A percentile compares a stretch with the other conserved stretches of the same genome.
phyloP scores from a whole-genome alignment of 2,888 invertebrate species.

The Rhabditoides inermis region DNA sequence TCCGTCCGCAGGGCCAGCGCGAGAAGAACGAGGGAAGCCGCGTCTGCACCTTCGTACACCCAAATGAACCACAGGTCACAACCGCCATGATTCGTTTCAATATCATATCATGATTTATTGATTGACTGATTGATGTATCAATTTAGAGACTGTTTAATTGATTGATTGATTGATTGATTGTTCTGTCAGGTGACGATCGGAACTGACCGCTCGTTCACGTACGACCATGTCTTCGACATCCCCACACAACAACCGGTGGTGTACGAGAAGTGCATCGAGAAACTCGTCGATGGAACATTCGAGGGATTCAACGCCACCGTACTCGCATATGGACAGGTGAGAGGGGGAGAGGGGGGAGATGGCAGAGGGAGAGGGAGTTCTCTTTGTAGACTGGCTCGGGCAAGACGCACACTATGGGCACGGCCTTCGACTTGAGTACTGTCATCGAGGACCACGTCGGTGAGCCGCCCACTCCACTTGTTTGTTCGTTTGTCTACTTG shows the following conservation, averaged over 20 bases:
- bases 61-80: conserved; percentile 68
- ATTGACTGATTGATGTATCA: not conserved
- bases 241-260: conserved; percentile 65
- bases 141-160: not conserved
- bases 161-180: not conserved
- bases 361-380: no score
- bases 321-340: conserved; percentile 85
- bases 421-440: conserved; percentile 73
- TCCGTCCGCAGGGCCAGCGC: conserved; percentile 83
- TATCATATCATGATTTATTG: not conserved
- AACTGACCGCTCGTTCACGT: conserved; percentile 58
- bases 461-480: no score
- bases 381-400: conserved; percentile 80
- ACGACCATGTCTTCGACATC: conserved; percentile 87
- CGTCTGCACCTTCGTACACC: conserved; percentile 78
- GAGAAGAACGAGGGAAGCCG: conserved; percentile 91
- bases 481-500: no score
- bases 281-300: conserved; percentile 80
- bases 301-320: conserved; percentile 97
- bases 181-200: conserved; percentile 63
- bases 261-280: conserved; percentile 74
- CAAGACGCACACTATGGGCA: conserved; percentile 98
- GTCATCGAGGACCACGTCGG: no score
- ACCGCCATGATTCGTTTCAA: not conserved
- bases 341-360: no score